Percentiles rank a stretch among this genome's conserved stretches.
These are phyloP conservation scores for Phytoseiulus persimilis DNA, from an alignment of 2,888 invertebrate species.

Conservation along the genomic window DNA sequence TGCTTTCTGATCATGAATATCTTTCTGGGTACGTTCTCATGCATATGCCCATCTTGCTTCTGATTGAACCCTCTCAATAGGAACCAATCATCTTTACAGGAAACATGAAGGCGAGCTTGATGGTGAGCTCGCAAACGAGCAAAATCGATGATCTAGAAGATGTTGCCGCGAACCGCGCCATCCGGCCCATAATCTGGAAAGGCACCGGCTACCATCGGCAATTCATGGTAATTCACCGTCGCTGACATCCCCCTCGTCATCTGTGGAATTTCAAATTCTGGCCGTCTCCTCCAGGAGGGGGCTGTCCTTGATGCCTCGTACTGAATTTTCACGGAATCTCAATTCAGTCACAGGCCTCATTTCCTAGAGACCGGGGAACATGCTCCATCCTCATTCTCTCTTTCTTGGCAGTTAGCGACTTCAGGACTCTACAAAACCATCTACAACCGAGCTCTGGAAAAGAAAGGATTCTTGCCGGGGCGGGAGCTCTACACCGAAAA, in stretches of 20 bases:
- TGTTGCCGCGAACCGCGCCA: background rate
- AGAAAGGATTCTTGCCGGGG: background rate
- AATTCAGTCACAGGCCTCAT: no score
- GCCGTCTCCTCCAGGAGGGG: no score
- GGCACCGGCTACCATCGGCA: background rate
- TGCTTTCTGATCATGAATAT: background rate
- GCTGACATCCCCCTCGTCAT: no score
- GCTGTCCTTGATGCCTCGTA: no score
- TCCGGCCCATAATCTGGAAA: conserved; percentile 7
- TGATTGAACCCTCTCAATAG: no score
- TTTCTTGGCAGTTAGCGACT: background rate
- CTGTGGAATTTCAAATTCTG: no score
- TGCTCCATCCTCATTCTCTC: no score
- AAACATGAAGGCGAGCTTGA: background rate
- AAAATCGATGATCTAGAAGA: background rate
- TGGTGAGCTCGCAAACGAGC: background rate
- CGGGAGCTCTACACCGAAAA: background rate
- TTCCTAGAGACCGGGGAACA: no score
- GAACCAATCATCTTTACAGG: no score
- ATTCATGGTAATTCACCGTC: background rate
- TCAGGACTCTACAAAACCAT: background rate
- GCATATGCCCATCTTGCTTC: no score
- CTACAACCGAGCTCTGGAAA: background rate
- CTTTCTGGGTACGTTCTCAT: background rate
- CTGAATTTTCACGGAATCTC: no score